Percentiles rank a stretch among this genome's conserved stretches.
These are phyloP conservation scores for Trileptium ribeirensis DNA, from an alignment of 2,888 invertebrate species.

Conservation along the genomic window DNA sequence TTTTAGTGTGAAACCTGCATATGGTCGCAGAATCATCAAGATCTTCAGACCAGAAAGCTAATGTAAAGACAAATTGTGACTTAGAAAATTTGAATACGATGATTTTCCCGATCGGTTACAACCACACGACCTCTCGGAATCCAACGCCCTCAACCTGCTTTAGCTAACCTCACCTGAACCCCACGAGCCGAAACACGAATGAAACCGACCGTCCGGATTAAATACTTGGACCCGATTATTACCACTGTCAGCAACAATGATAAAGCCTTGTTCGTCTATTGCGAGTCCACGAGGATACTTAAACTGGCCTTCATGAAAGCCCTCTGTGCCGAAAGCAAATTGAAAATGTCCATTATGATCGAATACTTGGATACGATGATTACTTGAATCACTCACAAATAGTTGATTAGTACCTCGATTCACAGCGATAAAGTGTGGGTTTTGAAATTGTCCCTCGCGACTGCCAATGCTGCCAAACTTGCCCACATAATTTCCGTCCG, in stretches of 20 bases:
- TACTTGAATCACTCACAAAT: slow-evolving; percentile 92
- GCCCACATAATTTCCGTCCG: slow-evolving; percentile 93
- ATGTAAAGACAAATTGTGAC: too few relatives aligned
- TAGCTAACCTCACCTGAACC: slow-evolving; percentile 92
- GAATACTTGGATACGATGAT: slow-evolving; percentile 87
- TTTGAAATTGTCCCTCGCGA: slow-evolving; percentile 84
- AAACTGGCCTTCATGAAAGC: slow-evolving; percentile 71
- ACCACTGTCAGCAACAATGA: slow-evolving; percentile 96
- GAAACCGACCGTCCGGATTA: slow-evolving; percentile 83
- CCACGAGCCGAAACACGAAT: slow-evolving; percentile 83
- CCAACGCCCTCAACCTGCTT: slow-evolving; percentile 68
- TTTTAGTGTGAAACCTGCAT: too few relatives aligned
- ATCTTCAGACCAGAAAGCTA: too few relatives aligned
- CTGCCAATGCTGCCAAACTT: slow-evolving; percentile 89
- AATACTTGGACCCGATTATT: slow-evolving; percentile 98
- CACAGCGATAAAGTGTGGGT: slow-evolving; percentile 94
- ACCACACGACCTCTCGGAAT: slow-evolving; percentile 90
- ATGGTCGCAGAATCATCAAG: too few relatives aligned
- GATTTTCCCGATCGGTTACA: slow-evolving; percentile 96
- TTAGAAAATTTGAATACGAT: slow-evolving; percentile 62
- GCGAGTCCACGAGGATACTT: slow-evolving; percentile 97
- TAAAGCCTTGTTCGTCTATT: slow-evolving; percentile 94
- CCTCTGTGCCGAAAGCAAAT: slow-evolving; percentile 79
- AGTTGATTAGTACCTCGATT: slow-evolving; percentile 82
- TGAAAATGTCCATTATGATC: slow-evolving; percentile 62